phyloP scores from a whole-genome alignment of 2,888 invertebrate species.

The Listrodromus nycthemerus region DNA sequence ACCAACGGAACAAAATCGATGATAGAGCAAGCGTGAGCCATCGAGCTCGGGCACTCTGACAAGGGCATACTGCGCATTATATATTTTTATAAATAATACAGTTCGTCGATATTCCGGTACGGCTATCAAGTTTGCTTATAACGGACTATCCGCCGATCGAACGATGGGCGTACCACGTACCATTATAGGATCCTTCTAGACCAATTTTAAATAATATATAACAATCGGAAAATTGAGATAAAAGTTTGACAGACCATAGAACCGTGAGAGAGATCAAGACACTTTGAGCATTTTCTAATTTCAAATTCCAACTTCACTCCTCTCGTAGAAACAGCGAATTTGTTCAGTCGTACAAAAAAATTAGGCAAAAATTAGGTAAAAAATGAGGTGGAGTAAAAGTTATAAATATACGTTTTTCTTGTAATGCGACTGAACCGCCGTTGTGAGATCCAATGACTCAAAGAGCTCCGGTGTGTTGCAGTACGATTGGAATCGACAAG shows the following conservation, averaged over 20 bases:
- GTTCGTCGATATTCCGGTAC: constrained; percentile 29
- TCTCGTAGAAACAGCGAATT: background rate
- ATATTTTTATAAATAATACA: constrained; percentile 55
- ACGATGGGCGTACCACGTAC: constrained; percentile 19
- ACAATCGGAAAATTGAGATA: constrained; percentile 56
- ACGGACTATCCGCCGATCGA: constrained; percentile 51
- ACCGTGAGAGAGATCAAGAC: background rate
- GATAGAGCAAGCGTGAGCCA: constrained; percentile 43
- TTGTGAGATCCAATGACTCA: background rate
- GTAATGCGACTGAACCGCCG: background rate
- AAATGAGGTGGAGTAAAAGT: background rate
- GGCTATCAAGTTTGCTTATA: constrained; percentile 2
- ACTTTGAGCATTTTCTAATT: background rate
- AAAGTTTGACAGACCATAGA: constrained; percentile 32
- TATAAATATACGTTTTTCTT: no score
- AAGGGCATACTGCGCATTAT: constrained; percentile 32
- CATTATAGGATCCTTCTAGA: constrained; percentile 52
- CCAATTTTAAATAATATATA: constrained; percentile 61
- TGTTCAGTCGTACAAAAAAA: background rate
- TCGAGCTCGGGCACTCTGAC: constrained; percentile 28
- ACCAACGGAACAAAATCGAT: constrained; percentile 39
- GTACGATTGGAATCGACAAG: constrained; percentile 8
- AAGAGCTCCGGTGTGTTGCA: background rate
- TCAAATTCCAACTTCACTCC: background rate
- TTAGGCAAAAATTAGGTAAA: background rate